Evolutionary conservation across 2,888 invertebrate genomes (phyloP).

Genomic region (Pterostichus madidus): DNA sequence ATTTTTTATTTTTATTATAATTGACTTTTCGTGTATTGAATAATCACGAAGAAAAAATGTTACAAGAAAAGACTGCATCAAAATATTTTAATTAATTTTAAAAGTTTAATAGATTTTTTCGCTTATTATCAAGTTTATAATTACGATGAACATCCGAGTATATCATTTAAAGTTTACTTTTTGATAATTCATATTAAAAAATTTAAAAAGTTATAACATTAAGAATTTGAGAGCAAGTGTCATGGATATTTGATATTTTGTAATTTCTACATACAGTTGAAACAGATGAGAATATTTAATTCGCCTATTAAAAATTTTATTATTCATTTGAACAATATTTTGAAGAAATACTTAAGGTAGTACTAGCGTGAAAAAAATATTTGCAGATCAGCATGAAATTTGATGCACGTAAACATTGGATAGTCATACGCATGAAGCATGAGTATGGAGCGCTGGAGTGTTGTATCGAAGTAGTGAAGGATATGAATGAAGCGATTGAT

Average conservation of each 20-base stretch:
- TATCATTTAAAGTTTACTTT: neutral
- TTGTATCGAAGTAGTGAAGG: constrained; percentile 95
- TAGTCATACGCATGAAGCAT: no score
- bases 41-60: constrained; percentile 3
- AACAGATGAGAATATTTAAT: no score
- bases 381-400: no score
- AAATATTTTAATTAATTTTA: constrained; percentile 46
- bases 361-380: no score
- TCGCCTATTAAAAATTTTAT: no score
- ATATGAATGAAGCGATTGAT: constrained; percentile 91
- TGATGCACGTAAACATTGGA: no score
- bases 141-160: constrained; percentile 4
- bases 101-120: constrained; percentile 50
- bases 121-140: constrained; percentile 41
- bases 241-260: neutral
- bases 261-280: neutral
- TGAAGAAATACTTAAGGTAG: no score
- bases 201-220: neutral
- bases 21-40: constrained; percentile 9
- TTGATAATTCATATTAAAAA: neutral
- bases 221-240: neutral
- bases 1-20: neutral
- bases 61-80: constrained; percentile 20
- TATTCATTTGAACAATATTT: no score
- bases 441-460: constrained; percentile 97